Percentiles rank a stretch among this genome's conserved stretches.
Evolutionary conservation across 2,797 vertebrate genomes (phyloP).

Genomic region (Coccyzus lansbergi): DNA sequence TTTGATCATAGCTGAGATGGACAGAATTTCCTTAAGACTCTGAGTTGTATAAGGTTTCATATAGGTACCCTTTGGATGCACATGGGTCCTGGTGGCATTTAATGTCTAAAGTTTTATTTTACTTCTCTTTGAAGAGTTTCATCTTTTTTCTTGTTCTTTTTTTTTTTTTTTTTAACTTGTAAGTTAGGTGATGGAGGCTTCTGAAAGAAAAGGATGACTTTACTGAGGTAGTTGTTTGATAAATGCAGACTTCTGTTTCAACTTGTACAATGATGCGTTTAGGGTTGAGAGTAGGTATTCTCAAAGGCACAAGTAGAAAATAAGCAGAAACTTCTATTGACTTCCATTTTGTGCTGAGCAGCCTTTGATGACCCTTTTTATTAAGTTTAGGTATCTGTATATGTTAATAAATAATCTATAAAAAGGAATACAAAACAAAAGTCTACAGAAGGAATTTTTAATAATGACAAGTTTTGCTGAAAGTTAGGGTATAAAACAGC

Average conservation of each 20-base stretch:
- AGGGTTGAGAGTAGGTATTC: neutral
- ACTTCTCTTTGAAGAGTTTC: slow-evolving; percentile 1
- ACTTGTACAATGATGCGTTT: neutral
- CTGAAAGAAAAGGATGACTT: neutral
- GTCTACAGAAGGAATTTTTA: neutral
- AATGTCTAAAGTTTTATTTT: neutral
- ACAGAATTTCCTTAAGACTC: neutral
- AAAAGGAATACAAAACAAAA: neutral
- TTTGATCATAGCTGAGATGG: neutral
- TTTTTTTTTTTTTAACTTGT: neutral
- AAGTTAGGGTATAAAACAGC: neutral
- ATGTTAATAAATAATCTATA: neutral
- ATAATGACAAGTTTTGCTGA: neutral
- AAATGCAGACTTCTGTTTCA: slow-evolving; percentile 8
- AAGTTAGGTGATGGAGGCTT: neutral
- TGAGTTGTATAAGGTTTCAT: neutral
- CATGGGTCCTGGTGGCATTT: neutral
- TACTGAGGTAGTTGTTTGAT: neutral
- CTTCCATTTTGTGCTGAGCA: neutral
- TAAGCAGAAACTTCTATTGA: neutral
- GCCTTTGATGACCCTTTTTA: neutral
- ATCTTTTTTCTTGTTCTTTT: neutral
- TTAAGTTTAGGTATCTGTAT: neutral
- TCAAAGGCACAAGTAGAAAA: neutral
- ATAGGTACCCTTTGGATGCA: rapidly evolving